Conservation (phyloP, 2,797 vertebrate species). For the Botia kubotai region DNA sequence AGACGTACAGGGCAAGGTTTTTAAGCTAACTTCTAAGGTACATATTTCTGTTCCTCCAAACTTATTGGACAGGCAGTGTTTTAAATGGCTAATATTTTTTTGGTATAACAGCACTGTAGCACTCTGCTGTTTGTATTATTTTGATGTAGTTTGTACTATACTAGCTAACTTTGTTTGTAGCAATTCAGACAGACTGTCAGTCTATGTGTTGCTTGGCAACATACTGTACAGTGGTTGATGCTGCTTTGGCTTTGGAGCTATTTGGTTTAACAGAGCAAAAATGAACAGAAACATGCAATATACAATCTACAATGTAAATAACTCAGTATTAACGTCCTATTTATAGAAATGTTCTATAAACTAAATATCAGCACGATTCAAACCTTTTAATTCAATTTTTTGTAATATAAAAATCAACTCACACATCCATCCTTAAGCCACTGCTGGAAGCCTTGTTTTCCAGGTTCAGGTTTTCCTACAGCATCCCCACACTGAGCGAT, state of each 20-base stretch:
- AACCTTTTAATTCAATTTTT: background rate
- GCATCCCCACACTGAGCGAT: slow-evolving; percentile 81
- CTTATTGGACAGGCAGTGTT: background rate
- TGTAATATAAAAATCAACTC: slow-evolving; percentile 69
- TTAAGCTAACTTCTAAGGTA: background rate
- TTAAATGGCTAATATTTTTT: background rate
- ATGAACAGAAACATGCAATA: no score
- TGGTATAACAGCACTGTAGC: background rate
- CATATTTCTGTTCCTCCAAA: background rate
- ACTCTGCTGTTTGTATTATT: background rate
- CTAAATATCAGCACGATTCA: no score
- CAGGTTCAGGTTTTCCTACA: slow-evolving; percentile 78
- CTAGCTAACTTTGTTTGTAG: no score
- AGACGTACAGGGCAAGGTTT: background rate
- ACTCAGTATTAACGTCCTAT: no score
- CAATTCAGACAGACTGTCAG: background rate
- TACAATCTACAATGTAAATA: no score
- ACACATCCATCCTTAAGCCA: slow-evolving; percentile 96
- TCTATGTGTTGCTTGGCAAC: background rate
- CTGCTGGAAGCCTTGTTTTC: slow-evolving; percentile 88
- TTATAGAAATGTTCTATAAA: no score
- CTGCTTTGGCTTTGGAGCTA: background rate
- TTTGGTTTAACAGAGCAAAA: background rate
- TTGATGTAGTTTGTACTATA: background rate
- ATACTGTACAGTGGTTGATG: background rate